Base-by-base conservation (phyloP, 2,888 invertebrate genomes). In the Zelleria hepariella region DNA sequence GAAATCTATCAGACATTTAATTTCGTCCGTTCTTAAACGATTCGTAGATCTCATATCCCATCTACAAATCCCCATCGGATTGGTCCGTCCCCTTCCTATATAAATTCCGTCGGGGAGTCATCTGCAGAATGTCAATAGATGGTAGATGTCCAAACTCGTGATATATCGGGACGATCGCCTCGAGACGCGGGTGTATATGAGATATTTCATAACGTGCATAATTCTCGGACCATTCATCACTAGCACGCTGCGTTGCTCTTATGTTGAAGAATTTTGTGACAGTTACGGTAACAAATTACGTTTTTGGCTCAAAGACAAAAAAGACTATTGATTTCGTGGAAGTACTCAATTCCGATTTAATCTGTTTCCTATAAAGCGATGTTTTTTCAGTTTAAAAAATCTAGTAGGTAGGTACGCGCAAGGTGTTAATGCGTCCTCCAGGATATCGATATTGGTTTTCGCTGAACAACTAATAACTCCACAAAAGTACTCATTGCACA, bases 121-220 rank as follows among this genome's bases (percentile, higher is more conserved):
- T 80, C 78, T 74, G 77, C 78, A 80, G 80, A 79, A 82, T 82
- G 80, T 78, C 78, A 86, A 84, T 83, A 80, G 75, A 70, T 70
- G 73, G 74, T 76, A 77, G 78, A 78, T 80, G 85, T 84, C 84
- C 80, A 78, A 79, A 82, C 75, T 73, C 68, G 73, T 86, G 86
- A 87, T 86, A 84, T 86, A 87, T 87, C 77, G 86, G 69, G 65
- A 71, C 72, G 70, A 71, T 72, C 75, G 77, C 68, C 68, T 69
- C 64, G 32, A 10, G 32, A 15, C 49, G 62, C 74, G 76, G 71
- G 80, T 86, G 83, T 86, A 84, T 85, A 84, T 85, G 78, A 84
- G 77, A 85, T 85, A 84, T 86, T 83, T 82, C 83, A 86, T 85
- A 84, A 78, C 77, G 66, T 67, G 73, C 74, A 76, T 75, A 72